phyloP scores from a whole-genome alignment of 2,113 vertebrate genomes.

The Rhinogobius similis region DNA sequence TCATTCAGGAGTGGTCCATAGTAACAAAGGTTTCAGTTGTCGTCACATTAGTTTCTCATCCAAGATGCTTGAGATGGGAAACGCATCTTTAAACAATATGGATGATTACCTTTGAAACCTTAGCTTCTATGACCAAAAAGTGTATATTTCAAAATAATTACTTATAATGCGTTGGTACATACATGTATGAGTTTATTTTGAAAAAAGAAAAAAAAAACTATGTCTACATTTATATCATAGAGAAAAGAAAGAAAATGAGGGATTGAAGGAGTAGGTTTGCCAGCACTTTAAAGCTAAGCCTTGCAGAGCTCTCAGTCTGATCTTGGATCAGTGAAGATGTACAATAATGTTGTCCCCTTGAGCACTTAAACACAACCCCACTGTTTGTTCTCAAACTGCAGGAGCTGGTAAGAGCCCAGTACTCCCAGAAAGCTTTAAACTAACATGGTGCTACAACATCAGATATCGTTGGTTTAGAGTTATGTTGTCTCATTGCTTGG shows the following conservation, averaged over 20 bases:
- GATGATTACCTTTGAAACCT: not conserved
- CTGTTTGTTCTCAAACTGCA: slow-evolving; percentile 32
- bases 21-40: not conserved
- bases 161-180: not conserved
- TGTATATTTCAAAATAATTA: not conserved
- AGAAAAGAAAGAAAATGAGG: slow-evolving; percentile 23
- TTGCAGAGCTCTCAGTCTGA: slow-evolving; percentile 27
- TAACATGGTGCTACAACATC: not conserved
- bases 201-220: not conserved
- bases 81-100: too few species aligned
- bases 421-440: slow-evolving; percentile 8
- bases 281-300: slow-evolving; percentile 38
- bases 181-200: not conserved
- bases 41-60: not conserved
- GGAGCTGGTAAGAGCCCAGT: slow-evolving; percentile 1
- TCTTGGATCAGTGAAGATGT: slow-evolving; percentile 24
- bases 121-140: not conserved
- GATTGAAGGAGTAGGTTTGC: slow-evolving; percentile 24
- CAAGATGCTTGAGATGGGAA: not conserved
- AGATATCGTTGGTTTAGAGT: slow-evolving; percentile 15
- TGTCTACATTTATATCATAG: not conserved
- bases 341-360: slow-evolving; percentile 13
- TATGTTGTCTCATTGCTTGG: slow-evolving; percentile 6
- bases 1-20: not conserved
- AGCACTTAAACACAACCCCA: slow-evolving; percentile 52